phyloP scores from a whole-genome alignment of 1,140 invertebrate genomes.

The Pogonomyrmex californicus region DNA sequence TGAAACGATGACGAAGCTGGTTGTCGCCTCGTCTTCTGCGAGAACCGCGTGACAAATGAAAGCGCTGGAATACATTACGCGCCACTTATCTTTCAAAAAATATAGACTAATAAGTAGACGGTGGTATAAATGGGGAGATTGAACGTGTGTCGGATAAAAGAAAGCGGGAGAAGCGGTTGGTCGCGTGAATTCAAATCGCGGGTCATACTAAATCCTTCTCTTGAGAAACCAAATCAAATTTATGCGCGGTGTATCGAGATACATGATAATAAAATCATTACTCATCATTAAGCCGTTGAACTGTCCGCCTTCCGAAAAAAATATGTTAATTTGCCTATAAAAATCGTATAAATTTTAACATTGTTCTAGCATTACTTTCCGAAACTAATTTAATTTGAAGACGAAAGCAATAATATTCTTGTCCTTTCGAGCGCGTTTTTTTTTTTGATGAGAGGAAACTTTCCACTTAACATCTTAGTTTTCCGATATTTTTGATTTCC shows the following conservation, averaged over 20 bases:
- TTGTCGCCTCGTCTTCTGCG: constrained; percentile 16
- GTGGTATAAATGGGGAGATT: constrained; percentile 56
- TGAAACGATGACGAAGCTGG: constrained; percentile 36
- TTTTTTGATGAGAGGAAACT: not conserved
- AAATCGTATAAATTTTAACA: not conserved
- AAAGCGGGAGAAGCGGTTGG: constrained; percentile 39
- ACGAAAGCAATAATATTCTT: not conserved
- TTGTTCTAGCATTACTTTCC: not conserved
- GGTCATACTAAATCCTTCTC: constrained; percentile 57
- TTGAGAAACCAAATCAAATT: constrained; percentile 28
- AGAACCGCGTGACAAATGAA: constrained; percentile 70
- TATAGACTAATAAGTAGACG: constrained; percentile 72
- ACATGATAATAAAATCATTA: not conserved
- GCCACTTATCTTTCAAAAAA: constrained; percentile 68
- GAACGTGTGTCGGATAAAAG: constrained; percentile 47
- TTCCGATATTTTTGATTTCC: not conserved
- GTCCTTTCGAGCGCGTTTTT: not conserved
- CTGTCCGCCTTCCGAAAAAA: not conserved
- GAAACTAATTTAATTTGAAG: not conserved
- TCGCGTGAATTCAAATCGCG: constrained; percentile 56
- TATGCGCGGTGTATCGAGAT: not conserved
- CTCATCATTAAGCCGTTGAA: not conserved
- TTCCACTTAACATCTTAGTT: constrained; percentile 20
- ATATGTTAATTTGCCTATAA: not conserved
- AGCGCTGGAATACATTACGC: constrained; percentile 71